Evolutionary conservation across 2,888 invertebrate genomes (phyloP).

Genomic region (Lissonota sp.): DNA sequence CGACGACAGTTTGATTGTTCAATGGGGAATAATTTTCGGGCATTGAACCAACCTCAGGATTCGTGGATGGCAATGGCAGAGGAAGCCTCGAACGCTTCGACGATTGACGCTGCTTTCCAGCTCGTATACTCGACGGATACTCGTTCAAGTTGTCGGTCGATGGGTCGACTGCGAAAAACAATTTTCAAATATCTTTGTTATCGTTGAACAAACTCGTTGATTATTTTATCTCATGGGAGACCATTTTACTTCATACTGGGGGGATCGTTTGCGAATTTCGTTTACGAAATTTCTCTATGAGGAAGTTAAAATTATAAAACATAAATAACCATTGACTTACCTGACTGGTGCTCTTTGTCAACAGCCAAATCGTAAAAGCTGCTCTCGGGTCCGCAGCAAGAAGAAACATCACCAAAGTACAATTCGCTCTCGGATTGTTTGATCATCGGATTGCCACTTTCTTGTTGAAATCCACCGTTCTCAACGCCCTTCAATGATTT

Average conservation of each 20-base stretch:
- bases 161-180: slow-evolving; percentile 71
- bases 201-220: too few relatives aligned
- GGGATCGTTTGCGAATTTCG: too few relatives aligned
- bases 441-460: slow-evolving; percentile 84
- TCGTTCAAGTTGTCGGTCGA: slow-evolving; percentile 84
- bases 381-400: slow-evolving; percentile 89
- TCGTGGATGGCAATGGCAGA: slow-evolving; percentile 84
- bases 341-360: slow-evolving; percentile 81
- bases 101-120: slow-evolving; percentile 84
- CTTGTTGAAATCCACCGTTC: slow-evolving; percentile 91
- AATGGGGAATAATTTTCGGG: slow-evolving; percentile 80
- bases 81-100: slow-evolving; percentile 86
- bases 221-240: too few relatives aligned
- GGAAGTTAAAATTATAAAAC: too few relatives aligned
- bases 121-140: slow-evolving; percentile 85
- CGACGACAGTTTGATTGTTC: slow-evolving; percentile 68
- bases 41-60: slow-evolving; percentile 76
- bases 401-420: slow-evolving; percentile 94
- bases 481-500: slow-evolving; percentile 88
- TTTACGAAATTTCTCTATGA: too few relatives aligned
- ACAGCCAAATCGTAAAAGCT: slow-evolving; percentile 86
- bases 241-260: too few relatives aligned
- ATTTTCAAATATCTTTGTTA: neutral
- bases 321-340: too few relatives aligned
- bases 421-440: slow-evolving; percentile 91